Evolutionary conservation across 2,113 vertebrate species (phyloP).

Genomic region (Columbina picui): DNA sequence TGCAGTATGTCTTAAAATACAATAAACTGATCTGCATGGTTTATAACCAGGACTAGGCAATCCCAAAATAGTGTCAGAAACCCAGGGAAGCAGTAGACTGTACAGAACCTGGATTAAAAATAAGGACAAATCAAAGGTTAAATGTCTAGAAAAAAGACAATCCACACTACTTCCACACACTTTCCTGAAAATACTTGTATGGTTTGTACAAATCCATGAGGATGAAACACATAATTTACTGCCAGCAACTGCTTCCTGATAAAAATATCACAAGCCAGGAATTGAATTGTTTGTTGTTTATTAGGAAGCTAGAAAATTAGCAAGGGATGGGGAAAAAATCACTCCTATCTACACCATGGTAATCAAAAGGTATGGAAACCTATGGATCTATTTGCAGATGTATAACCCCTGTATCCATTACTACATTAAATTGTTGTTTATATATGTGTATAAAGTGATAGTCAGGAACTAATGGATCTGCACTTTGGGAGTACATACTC

Average conservation of each 20-base stretch:
- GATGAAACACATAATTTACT: background rate
- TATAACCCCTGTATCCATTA: background rate
- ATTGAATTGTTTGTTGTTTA: background rate
- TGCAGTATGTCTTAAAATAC: background rate
- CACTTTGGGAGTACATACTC: background rate
- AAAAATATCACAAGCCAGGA: background rate
- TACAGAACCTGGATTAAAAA: background rate
- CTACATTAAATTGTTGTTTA: background rate
- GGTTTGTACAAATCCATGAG: background rate
- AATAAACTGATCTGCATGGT: background rate
- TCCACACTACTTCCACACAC: background rate
- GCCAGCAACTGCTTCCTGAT: background rate
- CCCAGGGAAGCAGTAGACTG: background rate
- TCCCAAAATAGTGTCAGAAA: background rate
- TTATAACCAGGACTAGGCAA: background rate
- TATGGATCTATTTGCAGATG: background rate
- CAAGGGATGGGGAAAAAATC: background rate
- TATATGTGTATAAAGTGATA: background rate
- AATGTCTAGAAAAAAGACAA: background rate
- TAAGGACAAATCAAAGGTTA: background rate
- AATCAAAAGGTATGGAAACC: background rate
- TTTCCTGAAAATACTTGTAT: background rate
- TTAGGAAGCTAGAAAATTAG: background rate
- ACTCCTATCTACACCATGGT: background rate
- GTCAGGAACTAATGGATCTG: background rate